These are phyloP conservation scores for Pocota personata DNA, from an alignment of 2,888 invertebrate genomes.

Conservation along the genomic window DNA sequence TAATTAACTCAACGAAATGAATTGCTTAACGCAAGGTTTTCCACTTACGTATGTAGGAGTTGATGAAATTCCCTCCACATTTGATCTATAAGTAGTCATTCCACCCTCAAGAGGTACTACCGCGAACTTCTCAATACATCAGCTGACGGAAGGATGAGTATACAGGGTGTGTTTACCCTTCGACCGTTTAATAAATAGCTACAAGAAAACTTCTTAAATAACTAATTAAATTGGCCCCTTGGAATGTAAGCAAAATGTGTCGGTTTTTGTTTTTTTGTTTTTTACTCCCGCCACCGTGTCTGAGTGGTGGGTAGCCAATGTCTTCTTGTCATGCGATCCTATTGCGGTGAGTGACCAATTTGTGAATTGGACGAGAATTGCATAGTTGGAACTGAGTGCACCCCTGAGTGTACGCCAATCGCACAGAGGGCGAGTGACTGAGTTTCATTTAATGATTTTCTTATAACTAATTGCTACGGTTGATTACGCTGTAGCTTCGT, in stretches of 20 bases:
- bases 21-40: slow-evolving; percentile 4
- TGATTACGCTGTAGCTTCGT: slow-evolving; percentile 67
- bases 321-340: slow-evolving; percentile 66
- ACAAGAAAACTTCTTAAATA: background rate
- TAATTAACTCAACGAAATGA: slow-evolving; percentile 37
- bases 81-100: background rate
- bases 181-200: background rate
- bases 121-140: background rate
- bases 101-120: background rate
- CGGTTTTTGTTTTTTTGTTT: slow-evolving; percentile 7
- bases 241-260: slow-evolving; percentile 37
- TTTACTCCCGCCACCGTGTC: slow-evolving; percentile 21
- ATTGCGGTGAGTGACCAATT: slow-evolving; percentile 50
- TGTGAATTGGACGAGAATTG: slow-evolving; percentile 51
- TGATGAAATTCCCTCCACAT: background rate
- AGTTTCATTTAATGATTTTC: slow-evolving; percentile 70
- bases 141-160: background rate
- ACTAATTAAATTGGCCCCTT: slow-evolving; percentile 59
- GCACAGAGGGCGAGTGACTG: slow-evolving; percentile 15
- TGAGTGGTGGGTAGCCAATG: slow-evolving; percentile 55
- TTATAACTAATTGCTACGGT: slow-evolving; percentile 68
- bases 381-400: slow-evolving; percentile 26
- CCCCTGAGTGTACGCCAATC: slow-evolving; percentile 37
- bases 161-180: background rate
- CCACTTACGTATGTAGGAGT: background rate